Base-by-base conservation (phyloP, 1,140 invertebrate genomes). In the Drosophila punjabiensis region DNA sequence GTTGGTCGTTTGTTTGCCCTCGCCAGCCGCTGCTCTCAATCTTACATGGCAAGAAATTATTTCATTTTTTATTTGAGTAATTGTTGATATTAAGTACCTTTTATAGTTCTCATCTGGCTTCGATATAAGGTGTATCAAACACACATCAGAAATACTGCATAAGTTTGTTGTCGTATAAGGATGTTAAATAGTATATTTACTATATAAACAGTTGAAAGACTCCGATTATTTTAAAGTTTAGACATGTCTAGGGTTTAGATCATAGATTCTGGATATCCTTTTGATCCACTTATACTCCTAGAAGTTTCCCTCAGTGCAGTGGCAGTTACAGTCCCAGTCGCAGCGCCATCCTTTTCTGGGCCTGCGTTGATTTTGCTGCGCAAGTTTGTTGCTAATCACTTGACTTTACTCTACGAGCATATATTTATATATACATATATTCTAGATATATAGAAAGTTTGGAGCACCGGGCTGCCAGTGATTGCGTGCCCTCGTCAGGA, bases 371-470 rank as follows among this genome's bases (percentile, higher is more conserved):
- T 88, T 88, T 85, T 67, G 85, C 85, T 66, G 85, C 63, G 81
- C 86, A 88, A 88, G 69, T 89, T 88, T 85, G 86, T 89, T 85
- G 81, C 85, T 89, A 88, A 88, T 90, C 85, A 88, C 85, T 85
- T 84, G 81, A 79, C 69, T 83, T 78, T 81, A 11, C 53, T 56
- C 18, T 37, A 16, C 20, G 8, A 56, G 14, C 37, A 56, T 56
- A 35, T 37, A 56, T 56, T 24, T 56, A 13, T 53, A 53, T 35
- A 9, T 35, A 37, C 5, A 33, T 53, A 53, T 53, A 33, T 32
- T 16, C 18, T 10, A 14, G 53, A 35, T 55, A 55, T 56, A 70
- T 56, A 84, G 82, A 88, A 89, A 88, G 81, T 88, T 76, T 87
- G 76, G 75, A 81, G 87, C 65, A 71, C 62, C 61, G 76, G 76